These are phyloP conservation scores for Pseudonaja textilis DNA, from an alignment of 2,113 vertebrate genomes.

Conservation along the genomic window DNA sequence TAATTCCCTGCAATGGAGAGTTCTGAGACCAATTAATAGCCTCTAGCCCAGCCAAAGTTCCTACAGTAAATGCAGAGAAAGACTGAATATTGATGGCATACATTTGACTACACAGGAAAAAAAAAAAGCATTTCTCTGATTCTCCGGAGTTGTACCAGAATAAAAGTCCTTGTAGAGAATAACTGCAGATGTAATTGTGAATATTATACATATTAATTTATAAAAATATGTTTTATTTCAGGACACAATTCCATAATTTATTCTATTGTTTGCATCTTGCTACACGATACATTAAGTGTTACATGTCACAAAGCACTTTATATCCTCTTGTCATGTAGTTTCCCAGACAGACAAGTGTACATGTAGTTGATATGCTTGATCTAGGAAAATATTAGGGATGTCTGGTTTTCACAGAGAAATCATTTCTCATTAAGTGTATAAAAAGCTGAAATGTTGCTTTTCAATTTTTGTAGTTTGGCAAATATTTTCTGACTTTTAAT, in stretches of 20 bases:
- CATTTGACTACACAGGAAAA: not conserved
- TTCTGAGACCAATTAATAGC: not conserved
- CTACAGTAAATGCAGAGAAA: not conserved
- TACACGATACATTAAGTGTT: not conserved
- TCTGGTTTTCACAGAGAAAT: not conserved
- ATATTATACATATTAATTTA: not conserved
- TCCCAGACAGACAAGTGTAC: not conserved
- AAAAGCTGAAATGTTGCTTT: not conserved
- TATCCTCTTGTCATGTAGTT: not conserved
- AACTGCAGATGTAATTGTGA: not conserved
- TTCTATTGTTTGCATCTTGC: not conserved
- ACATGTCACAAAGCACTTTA: not conserved
- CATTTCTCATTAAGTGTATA: not conserved
- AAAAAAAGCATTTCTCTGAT: not conserved
- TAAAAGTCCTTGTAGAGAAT: not conserved
- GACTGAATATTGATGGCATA: not conserved
- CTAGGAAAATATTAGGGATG: not conserved
- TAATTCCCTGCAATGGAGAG: not conserved
- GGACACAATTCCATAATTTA: not conserved
- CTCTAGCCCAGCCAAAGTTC: not conserved
- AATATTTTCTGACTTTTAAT: too few relatives aligned
- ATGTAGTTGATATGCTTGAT: not conserved
- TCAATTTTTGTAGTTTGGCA: too few relatives aligned
- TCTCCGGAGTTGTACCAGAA: not conserved
- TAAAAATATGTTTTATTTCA: not conserved